A percentile compares a stretch with the other conserved stretches of the same genome.
Conservation (phyloP, 2,113 vertebrate genomes). For the Pycnonotus jocosus region DNA sequence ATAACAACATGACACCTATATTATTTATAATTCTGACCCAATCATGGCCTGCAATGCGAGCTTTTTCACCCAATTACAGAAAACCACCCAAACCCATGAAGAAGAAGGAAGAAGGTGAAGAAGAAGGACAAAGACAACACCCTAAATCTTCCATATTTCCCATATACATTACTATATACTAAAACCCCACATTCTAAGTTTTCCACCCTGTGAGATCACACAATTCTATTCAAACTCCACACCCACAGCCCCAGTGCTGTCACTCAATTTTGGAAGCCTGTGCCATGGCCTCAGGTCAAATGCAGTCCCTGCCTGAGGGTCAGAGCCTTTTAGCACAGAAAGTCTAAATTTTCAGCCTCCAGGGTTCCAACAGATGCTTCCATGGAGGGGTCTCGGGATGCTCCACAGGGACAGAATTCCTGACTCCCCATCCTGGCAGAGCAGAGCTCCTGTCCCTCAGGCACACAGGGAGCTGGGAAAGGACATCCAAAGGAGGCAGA, state of each 20-base stretch:
- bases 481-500: background rate
- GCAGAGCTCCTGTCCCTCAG: background rate
- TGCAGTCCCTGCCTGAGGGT: background rate
- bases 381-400: background rate
- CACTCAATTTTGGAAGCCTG: background rate
- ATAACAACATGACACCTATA: background rate
- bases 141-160: background rate
- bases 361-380: background rate
- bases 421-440: accelerated
- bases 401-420: background rate
- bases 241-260: background rate
- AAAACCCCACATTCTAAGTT: background rate
- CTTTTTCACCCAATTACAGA: background rate
- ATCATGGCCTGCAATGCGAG: accelerated
- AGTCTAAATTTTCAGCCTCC: background rate
- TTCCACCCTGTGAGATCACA: background rate
- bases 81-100: background rate
- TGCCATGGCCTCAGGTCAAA: background rate
- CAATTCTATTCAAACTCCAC: background rate
- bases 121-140: background rate
- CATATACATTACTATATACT: background rate
- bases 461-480: background rate
- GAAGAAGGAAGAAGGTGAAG: background rate
- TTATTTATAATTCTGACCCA: background rate
- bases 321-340: background rate